Percentiles rank a stretch among this genome's conserved stretches.
phyloP scores from a whole-genome alignment of 2,888 invertebrate species.

The Lagria hirta region DNA sequence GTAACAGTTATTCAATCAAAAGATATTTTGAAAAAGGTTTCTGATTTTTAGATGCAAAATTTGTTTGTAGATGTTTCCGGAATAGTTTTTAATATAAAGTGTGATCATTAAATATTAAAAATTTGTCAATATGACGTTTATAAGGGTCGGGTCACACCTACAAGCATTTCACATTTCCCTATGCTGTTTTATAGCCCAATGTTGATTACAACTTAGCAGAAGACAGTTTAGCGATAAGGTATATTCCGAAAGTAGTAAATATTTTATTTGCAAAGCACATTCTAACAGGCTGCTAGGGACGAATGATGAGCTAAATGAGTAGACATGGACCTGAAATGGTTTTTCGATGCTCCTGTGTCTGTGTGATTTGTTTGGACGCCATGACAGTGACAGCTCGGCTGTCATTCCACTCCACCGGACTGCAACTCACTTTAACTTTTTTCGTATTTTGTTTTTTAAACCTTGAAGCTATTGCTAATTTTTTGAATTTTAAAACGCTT shows the following conservation, averaged over 20 bases:
- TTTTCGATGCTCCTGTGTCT: constrained; percentile 50
- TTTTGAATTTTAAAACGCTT: constrained; percentile 20
- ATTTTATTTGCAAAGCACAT: constrained; percentile 34
- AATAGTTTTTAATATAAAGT: no score
- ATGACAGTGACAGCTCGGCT: constrained; percentile 39
- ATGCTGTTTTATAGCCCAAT: constrained; percentile 5
- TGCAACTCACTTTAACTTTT: constrained; percentile 20
- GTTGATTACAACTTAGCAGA: constrained; percentile 14
- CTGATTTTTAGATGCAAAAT: no score
- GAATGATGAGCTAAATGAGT: constrained; percentile 49
- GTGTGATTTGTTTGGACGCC: constrained; percentile 46
- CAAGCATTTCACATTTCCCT: constrained; percentile 17
- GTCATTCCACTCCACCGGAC: constrained; percentile 28
- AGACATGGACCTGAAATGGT: constrained; percentile 49
- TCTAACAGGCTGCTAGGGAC: constrained; percentile 38
- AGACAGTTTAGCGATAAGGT: constrained; percentile 26
- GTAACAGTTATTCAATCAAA: no score
- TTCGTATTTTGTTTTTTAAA: constrained; percentile 20
- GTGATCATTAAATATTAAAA: no score
- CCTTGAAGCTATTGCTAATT: constrained; percentile 18
- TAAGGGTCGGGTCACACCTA: constrained; percentile 7
- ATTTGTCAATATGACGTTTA: constrained; percentile 9
- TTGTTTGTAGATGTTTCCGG: no score
- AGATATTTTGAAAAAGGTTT: no score
- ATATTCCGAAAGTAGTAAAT: constrained; percentile 32